Evolutionary conservation across 2,113 vertebrate genomes (phyloP).

Genomic region (Dicerorhinus sumatrensis): DNA sequence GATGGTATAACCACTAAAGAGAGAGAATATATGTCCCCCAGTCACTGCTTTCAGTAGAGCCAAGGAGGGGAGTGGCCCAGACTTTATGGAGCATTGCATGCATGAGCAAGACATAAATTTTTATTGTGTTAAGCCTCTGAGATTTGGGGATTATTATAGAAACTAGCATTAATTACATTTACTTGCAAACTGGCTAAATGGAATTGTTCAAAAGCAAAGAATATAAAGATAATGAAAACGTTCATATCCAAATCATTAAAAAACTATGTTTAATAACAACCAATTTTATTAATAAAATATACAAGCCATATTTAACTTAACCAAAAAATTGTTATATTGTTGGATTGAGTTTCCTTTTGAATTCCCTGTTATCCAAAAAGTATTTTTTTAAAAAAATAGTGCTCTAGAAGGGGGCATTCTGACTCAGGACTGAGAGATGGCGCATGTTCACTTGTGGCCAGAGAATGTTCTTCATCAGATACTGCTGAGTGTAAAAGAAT

Average conservation of each 20-base stretch:
- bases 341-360: not conserved
- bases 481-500: not conserved
- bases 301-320: not conserved
- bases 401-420: not conserved
- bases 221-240: not conserved
- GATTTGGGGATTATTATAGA: not conserved
- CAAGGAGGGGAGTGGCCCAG: not conserved
- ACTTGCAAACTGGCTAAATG: not conserved
- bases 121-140: not conserved
- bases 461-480: not conserved
- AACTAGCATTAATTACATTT: not conserved
- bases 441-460: not conserved
- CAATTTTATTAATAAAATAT: not conserved
- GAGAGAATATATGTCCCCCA: not conserved
- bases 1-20: not conserved
- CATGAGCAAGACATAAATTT: not conserved
- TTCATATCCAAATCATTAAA: not conserved
- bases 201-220: not conserved
- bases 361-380: not conserved
- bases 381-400: not conserved
- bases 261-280: not conserved
- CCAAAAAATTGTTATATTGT: not conserved
- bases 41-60: not conserved
- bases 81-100: not conserved
- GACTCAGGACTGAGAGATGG: not conserved